Evolutionary conservation across 2,888 invertebrate genomes (phyloP), one percentile per base, ranked within the genome.

Genomic region (Tetanocera ferruginea): DNA sequence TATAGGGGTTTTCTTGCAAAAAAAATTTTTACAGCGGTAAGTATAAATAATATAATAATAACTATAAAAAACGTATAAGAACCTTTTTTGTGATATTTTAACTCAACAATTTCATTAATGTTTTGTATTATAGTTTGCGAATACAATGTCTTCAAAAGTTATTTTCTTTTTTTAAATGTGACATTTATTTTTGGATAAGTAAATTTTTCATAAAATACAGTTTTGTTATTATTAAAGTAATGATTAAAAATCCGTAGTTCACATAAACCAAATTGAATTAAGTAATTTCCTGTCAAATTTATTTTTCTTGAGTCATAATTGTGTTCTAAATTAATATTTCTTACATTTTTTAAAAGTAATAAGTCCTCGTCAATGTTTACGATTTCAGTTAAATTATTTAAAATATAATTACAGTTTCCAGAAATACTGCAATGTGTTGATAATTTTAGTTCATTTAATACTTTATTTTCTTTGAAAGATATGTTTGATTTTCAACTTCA

Each of bases 291-390:
- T 1, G 9, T 64, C 51, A 71, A 70, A 31, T 19, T 14, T 55
- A 76, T n/a, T 14, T 34, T 67, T 72, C 78, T 72, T 14, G 76
- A 71, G 66, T 78, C 78, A 51, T 66, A 78, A 49, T 64, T 49
- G 19, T 57, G 71, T 31, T 76, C 76, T 9, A 76, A 57, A 67
- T 14, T 60, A 31, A 9, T 71, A 23, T 76, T 57, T 43, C 72
- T 75, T 14, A 52, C 14, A 72, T 76, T 78, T 23, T 72, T 76
- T 19, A 76, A 23, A 57, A 71, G 52, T 66, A 76, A 9, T 55
- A 67, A 60, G 5, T 78, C 34, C 31, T 60, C 23, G 5, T 64
- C 76, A 57, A 76, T 34, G 51, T 71, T 34, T 14, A 66, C 66
- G n/a, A 72, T 76, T 76, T 78, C 75, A 25, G 52, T 19, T 11